Conservation (phyloP, 2,797 vertebrate genomes). For the Gadopsis marmoratus region DNA sequence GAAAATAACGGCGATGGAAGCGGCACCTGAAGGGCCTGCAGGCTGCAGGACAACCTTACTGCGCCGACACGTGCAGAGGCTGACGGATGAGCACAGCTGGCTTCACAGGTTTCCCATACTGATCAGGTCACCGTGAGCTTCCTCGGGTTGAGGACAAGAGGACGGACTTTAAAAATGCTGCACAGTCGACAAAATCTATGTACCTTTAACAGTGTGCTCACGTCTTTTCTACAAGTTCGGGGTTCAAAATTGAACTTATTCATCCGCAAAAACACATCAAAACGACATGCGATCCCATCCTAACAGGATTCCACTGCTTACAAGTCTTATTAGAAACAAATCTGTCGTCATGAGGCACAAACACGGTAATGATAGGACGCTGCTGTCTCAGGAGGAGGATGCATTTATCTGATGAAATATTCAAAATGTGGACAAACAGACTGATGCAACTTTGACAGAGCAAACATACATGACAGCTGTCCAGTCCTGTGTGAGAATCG, state of each 20-base stretch:
- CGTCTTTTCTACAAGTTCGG: background rate
- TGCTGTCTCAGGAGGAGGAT: no score
- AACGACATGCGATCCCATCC: background rate
- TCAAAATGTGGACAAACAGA: background rate
- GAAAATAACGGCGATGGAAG: no score
- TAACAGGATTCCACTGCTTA: background rate
- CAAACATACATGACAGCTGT: no score
- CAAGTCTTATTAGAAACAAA: background rate
- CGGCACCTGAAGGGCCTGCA: slow-evolving; percentile 19
- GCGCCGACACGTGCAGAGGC: background rate
- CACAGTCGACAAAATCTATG: background rate
- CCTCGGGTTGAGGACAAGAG: background rate
- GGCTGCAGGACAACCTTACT: slow-evolving; percentile 26
- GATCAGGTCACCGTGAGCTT: background rate
- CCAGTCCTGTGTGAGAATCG: no score
- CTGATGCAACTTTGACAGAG: no score
- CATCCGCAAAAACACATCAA: background rate
- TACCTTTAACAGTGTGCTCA: background rate
- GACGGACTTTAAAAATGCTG: background rate
- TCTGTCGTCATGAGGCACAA: background rate
- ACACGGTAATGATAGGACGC: background rate
- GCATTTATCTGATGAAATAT: background rate
- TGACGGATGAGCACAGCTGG: background rate
- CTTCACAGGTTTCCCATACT: background rate
- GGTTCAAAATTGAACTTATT: background rate